Percentiles rank a stretch among this genome's conserved stretches.
Evolutionary conservation across 2,797 vertebrate genomes (phyloP).

Genomic region (Eleutherodactylus coqui): DNA sequence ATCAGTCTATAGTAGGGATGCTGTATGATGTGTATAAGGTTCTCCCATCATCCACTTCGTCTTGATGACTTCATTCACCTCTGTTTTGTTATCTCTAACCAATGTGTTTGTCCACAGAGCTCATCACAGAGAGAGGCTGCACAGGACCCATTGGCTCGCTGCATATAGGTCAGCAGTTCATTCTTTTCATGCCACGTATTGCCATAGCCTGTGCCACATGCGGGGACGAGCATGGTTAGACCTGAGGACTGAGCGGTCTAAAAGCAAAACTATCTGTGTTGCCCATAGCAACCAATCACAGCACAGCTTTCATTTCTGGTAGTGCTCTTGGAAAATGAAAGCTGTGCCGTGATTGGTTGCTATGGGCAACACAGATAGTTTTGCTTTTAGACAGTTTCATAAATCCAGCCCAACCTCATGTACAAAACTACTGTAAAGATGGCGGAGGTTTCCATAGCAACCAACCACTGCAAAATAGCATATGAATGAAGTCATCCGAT

Average conservation of each 20-base stretch:
- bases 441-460: background rate
- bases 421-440: background rate
- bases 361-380: background rate
- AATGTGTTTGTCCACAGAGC: conserved; percentile 58
- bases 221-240: background rate
- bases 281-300: background rate
- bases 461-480: background rate
- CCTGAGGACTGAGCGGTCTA: background rate
- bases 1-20: background rate
- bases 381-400: background rate
- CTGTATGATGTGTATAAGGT: background rate
- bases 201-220: background rate
- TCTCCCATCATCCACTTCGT: background rate
- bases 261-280: background rate
- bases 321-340: background rate
- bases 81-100: conserved; percentile 49
- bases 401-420: background rate
- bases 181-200: conserved; percentile 19
- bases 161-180: conserved; percentile 57
- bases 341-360: background rate
- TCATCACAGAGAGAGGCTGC: conserved; percentile 57
- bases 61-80: background rate
- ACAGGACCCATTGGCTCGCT: conserved; percentile 49
- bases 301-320: background rate
- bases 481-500: background rate